These are phyloP conservation scores for Thermophis baileyi DNA, from an alignment of 2,113 vertebrate species.

Conservation along the genomic window DNA sequence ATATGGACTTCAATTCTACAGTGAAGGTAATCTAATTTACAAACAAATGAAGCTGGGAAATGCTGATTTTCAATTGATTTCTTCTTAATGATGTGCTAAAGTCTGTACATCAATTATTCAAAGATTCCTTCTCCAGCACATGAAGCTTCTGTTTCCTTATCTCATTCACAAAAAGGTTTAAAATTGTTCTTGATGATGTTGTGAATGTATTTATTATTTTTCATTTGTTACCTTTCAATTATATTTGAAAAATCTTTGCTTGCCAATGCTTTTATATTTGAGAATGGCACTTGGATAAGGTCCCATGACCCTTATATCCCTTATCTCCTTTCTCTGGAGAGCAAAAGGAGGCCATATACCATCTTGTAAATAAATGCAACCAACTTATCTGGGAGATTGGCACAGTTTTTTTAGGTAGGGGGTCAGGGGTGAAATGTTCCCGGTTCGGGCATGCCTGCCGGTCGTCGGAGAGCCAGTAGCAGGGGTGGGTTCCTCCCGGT, in stretches of 20 bases:
- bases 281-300: background rate
- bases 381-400: no score
- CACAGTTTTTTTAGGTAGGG: no score
- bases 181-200: background rate
- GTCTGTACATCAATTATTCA: background rate
- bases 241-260: background rate
- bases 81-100: background rate
- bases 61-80: background rate
- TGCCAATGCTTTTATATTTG: background rate
- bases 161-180: background rate
- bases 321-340: background rate
- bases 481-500: no score
- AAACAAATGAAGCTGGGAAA: background rate
- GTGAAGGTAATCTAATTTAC: background rate
- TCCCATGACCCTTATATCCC: background rate
- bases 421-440: no score
- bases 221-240: background rate
- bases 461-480: no score
- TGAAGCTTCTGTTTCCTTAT: background rate
- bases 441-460: no score
- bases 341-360: background rate
- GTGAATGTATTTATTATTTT: background rate
- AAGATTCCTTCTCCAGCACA: background rate
- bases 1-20: background rate
- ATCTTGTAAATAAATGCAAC: background rate